These are phyloP conservation scores for Ectemnius lituratus DNA, from an alignment of 2,888 invertebrate genomes.

Conservation along the genomic window DNA sequence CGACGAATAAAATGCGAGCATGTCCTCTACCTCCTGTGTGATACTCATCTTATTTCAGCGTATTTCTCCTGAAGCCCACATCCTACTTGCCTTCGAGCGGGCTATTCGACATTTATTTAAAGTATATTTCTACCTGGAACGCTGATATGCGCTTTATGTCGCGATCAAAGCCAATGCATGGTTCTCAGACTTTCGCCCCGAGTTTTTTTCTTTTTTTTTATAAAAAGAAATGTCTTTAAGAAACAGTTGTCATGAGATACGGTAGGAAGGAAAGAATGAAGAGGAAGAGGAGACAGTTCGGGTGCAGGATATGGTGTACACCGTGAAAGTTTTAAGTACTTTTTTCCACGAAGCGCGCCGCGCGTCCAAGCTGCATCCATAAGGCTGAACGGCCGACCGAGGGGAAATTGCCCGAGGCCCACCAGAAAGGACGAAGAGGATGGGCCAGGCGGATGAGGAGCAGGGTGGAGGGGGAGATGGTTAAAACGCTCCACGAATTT, in stretches of 20 bases:
- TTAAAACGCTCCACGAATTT: slow-evolving; percentile 43
- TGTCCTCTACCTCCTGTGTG: slow-evolving; percentile 26
- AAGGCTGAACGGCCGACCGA: slow-evolving; percentile 34
- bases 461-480: neutral
- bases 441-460: neutral
- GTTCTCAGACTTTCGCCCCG: no score
- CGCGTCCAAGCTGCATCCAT: slow-evolving; percentile 46
- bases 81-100: slow-evolving; percentile 14
- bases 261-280: neutral
- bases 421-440: slow-evolving; percentile 22
- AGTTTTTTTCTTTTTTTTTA: no score
- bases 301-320: slow-evolving; percentile 22
- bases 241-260: no score
- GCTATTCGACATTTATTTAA: slow-evolving; percentile 39
- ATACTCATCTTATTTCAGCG: slow-evolving; percentile 48
- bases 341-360: slow-evolving; percentile 36
- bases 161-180: no score
- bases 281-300: neutral
- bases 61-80: slow-evolving; percentile 28
- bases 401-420: slow-evolving; percentile 36
- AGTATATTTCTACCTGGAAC: neutral
- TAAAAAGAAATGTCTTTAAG: no score
- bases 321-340: slow-evolving; percentile 58
- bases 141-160: no score
- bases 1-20: slow-evolving; percentile 54